Conservation (phyloP, 2,113 vertebrate species). For the Pluvialis apricaria region DNA sequence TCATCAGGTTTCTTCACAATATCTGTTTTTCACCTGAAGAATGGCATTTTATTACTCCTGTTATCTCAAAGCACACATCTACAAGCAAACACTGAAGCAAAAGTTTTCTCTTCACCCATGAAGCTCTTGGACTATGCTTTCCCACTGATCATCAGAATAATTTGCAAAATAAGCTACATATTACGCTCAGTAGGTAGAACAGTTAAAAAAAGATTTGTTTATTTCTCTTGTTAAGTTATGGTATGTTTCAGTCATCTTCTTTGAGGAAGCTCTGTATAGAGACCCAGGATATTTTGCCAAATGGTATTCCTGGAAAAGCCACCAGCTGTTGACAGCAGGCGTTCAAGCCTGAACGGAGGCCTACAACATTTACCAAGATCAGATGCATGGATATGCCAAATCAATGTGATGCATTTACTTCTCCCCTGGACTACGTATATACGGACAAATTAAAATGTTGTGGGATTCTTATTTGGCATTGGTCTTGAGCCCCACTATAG, state of each 20-base stretch:
- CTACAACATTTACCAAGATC: background rate
- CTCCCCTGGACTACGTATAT: background rate
- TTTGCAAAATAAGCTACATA: background rate
- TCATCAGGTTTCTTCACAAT: background rate
- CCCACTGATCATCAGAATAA: background rate
- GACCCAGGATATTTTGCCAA: background rate
- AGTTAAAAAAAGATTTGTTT: background rate
- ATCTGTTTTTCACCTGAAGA: background rate
- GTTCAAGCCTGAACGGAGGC: background rate
- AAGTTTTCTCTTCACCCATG: background rate
- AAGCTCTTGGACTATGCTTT: background rate
- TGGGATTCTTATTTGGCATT: background rate
- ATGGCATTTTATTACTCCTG: background rate
- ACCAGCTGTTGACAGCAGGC: background rate
- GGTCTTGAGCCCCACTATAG: background rate
- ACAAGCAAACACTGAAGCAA: background rate
- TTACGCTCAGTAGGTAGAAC: background rate
- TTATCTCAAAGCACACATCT: constrained; percentile 20
- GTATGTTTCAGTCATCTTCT: background rate
- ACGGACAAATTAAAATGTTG: background rate
- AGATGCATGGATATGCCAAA: background rate
- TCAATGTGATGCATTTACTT: background rate
- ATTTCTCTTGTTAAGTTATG: background rate
- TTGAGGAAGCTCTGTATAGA: background rate
- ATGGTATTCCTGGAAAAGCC: background rate